Base-by-base conservation (phyloP, 2,888 invertebrate species). In the Hyalella azteca region DNA sequence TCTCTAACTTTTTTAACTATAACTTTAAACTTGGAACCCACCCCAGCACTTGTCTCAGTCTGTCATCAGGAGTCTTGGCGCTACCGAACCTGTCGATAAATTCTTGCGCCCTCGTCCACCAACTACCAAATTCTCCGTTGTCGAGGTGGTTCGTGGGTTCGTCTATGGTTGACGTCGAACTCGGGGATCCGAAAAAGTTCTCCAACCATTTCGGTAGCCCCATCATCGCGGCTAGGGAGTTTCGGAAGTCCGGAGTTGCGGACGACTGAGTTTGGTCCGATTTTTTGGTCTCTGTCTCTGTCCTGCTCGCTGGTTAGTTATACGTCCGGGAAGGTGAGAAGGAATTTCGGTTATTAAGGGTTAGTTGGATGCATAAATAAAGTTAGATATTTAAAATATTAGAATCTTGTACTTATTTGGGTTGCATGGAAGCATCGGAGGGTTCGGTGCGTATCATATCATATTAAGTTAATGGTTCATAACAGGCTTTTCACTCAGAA, bases 21-120 rank as follows among this genome's bases (percentile, higher is more conserved):
- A 19, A 66, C n/a, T 36, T 11, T 36, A 66, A 29, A 11, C 2
- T 36, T 66, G 5, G 19, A 36, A 75, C 75, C 75, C 40, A 75
- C 75, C 75, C 75, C 13, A 75, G 45, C 41, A 75, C 75, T 45
- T 75, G 75, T 75, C 75, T 40, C n/a, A 75, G 75, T 75, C 75
- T 41, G 36, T 75, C 75, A 45, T 75, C 75, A 45, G 45, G 26
- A 22, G 40, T 22, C 22, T 75, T 39, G 22, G 75, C 75, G 29
- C 75, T 75, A 5, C 75, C 75, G 26, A 75, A 29, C 22, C 75
- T 2, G 75, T 75, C 75, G 45, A 75, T 75, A 45, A 75, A 75
- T 15, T 75, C 36, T 39, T 75, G 75, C 7, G 75, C 75, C 40
- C 75, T 40, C 3, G 66, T 66, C 66, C 66, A 66, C 15, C n/a